Evolutionary conservation across 2,797 vertebrate species (phyloP).

Genomic region (Muscicapa striata): DNA sequence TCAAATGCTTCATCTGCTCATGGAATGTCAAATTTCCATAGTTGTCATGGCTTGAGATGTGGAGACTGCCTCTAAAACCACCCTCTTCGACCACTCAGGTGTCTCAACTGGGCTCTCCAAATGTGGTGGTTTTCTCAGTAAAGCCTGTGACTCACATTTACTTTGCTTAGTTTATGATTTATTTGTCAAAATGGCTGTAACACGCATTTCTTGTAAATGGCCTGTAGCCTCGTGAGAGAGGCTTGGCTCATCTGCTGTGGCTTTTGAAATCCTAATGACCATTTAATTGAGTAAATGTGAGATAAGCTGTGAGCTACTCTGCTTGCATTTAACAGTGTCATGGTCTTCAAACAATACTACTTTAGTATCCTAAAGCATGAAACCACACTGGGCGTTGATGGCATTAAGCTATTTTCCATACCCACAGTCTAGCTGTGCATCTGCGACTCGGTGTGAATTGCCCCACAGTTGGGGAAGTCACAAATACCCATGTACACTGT

Average conservation of each 20-base stretch:
- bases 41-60: background rate
- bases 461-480: conserved; percentile 4
- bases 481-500: background rate
- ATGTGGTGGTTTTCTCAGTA: background rate
- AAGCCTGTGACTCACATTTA: conserved; percentile 23
- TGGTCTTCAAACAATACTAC: conserved; percentile 5
- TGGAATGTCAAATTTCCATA: accelerated
- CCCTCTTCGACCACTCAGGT: background rate
- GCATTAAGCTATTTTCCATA: conserved; percentile 48
- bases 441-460: background rate
- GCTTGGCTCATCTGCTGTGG: conserved; percentile 31
- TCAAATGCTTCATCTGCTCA: accelerated
- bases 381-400: background rate
- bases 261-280: conserved; percentile 59
- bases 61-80: background rate
- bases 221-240: background rate
- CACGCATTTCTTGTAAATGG: background rate
- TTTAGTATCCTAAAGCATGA: background rate
- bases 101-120: background rate
- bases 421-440: background rate
- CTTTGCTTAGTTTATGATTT: conserved; percentile 38
- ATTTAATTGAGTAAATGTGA: conserved; percentile 50
- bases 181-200: background rate
- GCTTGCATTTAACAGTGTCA: conserved; percentile 27
- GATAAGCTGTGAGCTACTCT: conserved; percentile 44